Evolutionary conservation across 2,888 invertebrate genomes (phyloP).

Genomic region (Hermaeophaga mercurialis): DNA sequence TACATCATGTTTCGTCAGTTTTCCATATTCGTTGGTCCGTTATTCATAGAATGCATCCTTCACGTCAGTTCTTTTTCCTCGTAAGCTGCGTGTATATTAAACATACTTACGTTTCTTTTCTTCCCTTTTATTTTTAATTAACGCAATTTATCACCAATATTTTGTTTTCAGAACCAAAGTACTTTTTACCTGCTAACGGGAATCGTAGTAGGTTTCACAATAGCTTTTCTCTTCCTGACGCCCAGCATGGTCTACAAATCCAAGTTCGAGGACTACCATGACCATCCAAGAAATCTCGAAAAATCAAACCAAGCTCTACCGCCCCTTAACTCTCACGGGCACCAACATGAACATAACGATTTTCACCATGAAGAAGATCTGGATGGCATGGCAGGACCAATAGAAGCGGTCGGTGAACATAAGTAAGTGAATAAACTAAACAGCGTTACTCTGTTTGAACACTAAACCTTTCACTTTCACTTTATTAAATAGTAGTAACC

Average conservation of each 20-base stretch:
- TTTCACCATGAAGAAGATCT: constrained; percentile 49
- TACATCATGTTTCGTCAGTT: no score
- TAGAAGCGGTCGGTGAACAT: constrained; percentile 45
- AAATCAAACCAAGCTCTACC: not conserved
- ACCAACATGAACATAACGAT: constrained; percentile 22
- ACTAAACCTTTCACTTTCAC: no score
- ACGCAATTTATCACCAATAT: not conserved
- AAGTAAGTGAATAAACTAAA: not conserved
- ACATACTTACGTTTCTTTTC: no score
- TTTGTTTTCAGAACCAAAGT: constrained; percentile 27
- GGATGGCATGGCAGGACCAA: constrained; percentile 42
- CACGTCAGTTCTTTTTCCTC: no score
- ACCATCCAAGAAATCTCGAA: constrained; percentile 1
- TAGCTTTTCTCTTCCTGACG: constrained; percentile 67
- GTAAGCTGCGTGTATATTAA: no score
- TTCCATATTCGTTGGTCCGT: no score
- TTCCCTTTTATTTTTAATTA: no score
- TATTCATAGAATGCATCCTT: no score
- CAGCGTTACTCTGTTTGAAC: no score
- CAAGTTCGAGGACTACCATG: constrained; percentile 2
- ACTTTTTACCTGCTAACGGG: constrained; percentile 65
- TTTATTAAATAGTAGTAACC: no score
- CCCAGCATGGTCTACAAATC: constrained; percentile 32
- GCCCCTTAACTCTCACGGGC: constrained; percentile 12
- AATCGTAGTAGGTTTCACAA: constrained; percentile 76